Evolutionary conservation across 2,113 vertebrate species (phyloP).

Genomic region (Apus apus): DNA sequence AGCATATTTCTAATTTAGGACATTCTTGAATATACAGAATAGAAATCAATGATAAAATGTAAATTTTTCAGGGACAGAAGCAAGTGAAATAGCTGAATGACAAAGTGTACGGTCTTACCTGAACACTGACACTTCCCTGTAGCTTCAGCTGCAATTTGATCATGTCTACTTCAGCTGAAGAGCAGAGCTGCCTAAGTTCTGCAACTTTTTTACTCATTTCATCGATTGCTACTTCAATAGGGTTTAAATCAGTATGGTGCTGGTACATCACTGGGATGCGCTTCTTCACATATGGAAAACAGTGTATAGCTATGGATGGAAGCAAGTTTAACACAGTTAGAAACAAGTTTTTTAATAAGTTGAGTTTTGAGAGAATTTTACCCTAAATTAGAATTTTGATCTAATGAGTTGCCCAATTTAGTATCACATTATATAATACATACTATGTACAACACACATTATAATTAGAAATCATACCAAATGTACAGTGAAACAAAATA

Average conservation of each 20-base stretch:
- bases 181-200: constrained; percentile 92
- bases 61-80: neutral
- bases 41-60: neutral
- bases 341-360: neutral
- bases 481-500: neutral
- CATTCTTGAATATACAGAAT: neutral
- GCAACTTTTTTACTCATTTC: constrained; percentile 98
- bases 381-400: neutral
- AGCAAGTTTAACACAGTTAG: neutral
- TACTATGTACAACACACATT: neutral
- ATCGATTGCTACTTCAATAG: constrained; percentile 97
- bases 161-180: constrained; percentile 95
- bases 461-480: neutral
- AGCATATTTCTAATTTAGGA: neutral
- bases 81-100: neutral
- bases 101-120: constrained; percentile 78
- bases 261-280: constrained; percentile 98
- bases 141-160: constrained; percentile 97
- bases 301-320: constrained; percentile 86
- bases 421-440: no score
- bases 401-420: neutral
- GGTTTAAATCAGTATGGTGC: constrained; percentile 95
- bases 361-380: neutral
- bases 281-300: constrained; percentile 97
- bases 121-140: constrained; percentile 97